Evolutionary conservation across 2,888 invertebrate species (phyloP).

Genomic region (Sthenelais limicola): DNA sequence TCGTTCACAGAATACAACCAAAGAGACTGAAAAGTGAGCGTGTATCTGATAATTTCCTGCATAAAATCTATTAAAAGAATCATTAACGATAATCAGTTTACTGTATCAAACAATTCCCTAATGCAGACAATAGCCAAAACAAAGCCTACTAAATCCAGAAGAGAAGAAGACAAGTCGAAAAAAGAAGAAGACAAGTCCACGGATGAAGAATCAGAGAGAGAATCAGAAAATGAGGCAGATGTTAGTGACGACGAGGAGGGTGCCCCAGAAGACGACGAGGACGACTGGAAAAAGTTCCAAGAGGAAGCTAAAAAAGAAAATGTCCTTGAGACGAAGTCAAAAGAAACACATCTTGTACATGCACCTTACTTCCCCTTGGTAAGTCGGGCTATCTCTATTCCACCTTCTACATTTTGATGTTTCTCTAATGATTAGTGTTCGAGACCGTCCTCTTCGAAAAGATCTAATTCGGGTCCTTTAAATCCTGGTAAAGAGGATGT

Average conservation of each 20-base stretch:
- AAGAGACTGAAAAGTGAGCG: no score
- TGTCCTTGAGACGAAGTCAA: conserved; percentile 90
- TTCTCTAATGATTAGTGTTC: no score
- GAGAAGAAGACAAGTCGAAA: conserved; percentile 31
- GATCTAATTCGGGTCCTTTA: no score
- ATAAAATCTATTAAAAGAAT: no score
- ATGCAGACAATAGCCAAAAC: conserved; percentile 20
- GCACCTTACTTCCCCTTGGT: conserved; percentile 95
- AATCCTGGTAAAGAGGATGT: no score
- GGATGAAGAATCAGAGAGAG: conserved; percentile 42
- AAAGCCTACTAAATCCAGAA: conserved; percentile 22
- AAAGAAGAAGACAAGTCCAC: conserved; percentile 42
- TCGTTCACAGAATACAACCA: no score
- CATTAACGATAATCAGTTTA: no score
- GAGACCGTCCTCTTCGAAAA: no score
- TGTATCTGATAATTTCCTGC: no score
- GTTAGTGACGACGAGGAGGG: conserved; percentile 44
- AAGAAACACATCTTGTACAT: conserved; percentile 96
- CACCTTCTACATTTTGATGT: no score
- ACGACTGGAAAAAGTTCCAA: conserved; percentile 95
- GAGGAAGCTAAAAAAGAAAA: conserved; percentile 84
- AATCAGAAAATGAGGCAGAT: conserved; percentile 52
- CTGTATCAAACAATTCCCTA: no score
- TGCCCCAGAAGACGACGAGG: conserved; percentile 78
- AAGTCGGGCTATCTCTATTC: no score